phyloP scores from a whole-genome alignment of 2,888 invertebrate genomes.

The Drosophila birchii region DNA sequence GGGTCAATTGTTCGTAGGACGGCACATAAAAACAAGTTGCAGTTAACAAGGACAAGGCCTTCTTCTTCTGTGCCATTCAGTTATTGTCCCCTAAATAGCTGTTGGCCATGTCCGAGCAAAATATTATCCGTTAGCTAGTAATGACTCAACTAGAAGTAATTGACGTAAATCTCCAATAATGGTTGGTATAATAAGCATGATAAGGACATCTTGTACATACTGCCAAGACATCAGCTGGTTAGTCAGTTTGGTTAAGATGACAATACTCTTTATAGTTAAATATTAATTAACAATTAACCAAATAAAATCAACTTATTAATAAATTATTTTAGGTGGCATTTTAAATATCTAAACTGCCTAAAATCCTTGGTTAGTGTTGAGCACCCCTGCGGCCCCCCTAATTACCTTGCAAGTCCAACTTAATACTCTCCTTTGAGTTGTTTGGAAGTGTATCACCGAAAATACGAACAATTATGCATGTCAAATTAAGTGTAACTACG shows the following conservation, averaged over 20 bases:
- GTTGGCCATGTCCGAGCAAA: slow-evolving; percentile 19
- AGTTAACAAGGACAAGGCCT: slow-evolving; percentile 37
- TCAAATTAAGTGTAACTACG: slow-evolving; percentile 77
- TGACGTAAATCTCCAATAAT: slow-evolving; percentile 27
- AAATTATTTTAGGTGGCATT: not conserved
- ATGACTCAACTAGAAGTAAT: slow-evolving; percentile 24
- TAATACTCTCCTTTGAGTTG: slow-evolving; percentile 5
- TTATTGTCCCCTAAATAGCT: slow-evolving; percentile 33
- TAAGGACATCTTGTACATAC: not conserved
- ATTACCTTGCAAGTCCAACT: not conserved
- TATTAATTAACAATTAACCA: not conserved
- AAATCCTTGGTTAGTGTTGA: not conserved
- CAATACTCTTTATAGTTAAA: not conserved
- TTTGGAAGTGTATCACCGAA: slow-evolving; percentile 42
- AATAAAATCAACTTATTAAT: too few relatives aligned
- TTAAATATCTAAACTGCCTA: not conserved
- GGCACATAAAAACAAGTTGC: slow-evolving; percentile 43
- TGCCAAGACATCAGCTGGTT: slow-evolving; percentile 1
- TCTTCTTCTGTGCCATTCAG: slow-evolving; percentile 10
- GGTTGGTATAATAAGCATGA: slow-evolving; percentile 16
- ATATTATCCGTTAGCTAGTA: slow-evolving; percentile 27
- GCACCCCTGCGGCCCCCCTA: not conserved
- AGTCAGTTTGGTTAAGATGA: not conserved
- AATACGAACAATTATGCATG: slow-evolving; percentile 71
- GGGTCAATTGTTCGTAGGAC: slow-evolving; percentile 27